Evolutionary conservation across 2,888 invertebrate genomes (phyloP), one percentile per base, ranked within the genome.

Genomic region (Iselma pallidipennis): DNA sequence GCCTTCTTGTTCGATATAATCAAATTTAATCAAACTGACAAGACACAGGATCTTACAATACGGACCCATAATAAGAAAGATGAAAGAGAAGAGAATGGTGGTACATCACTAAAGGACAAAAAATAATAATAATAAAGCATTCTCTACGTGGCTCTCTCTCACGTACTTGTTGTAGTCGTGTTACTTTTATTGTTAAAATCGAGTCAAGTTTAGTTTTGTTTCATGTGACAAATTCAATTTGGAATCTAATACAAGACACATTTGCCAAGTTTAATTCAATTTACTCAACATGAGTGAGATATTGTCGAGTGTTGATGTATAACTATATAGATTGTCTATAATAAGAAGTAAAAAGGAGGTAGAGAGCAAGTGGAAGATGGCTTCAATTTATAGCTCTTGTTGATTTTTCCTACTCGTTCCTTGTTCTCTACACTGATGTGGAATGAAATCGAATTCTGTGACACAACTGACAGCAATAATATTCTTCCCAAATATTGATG

Each of bases 21-120:
- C 45, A 21, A 45, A 45, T 45, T 45, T 45, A 45, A 45, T 45
- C 45, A 21, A 45, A 45, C 21, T 45, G 45, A 45, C 45, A 45
- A 21, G 45, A 1, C 21, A 45, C 45, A 45, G 21, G 21, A 21
- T 45, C 45, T 1, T 21, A 5, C n/a, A n/a, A n/a, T n/a, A n/a
- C n/a, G n/a, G n/a, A n/a, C n/a, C n/a, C n/a, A n/a, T 45, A 21
- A 21, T 10, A 21, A 45, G 10, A 21, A 21, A 45, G 45, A 21
- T 21, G 45, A 19, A 45, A 45, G 21, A 12, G 1, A 45, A 21
- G 29, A 42, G 19, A 42, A 19, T 9, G n/a, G 19, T 7, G 16
- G 37, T 16, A 16, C 10, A 45, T 45, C 21, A 45, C 21, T 45
- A 12, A 21, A 45, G 2, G 7, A 14, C 16, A 6, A 5, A 2